These are phyloP conservation scores for Tachysurus vachellii DNA, from an alignment of 2,113 vertebrate species.

Conservation along the genomic window DNA sequence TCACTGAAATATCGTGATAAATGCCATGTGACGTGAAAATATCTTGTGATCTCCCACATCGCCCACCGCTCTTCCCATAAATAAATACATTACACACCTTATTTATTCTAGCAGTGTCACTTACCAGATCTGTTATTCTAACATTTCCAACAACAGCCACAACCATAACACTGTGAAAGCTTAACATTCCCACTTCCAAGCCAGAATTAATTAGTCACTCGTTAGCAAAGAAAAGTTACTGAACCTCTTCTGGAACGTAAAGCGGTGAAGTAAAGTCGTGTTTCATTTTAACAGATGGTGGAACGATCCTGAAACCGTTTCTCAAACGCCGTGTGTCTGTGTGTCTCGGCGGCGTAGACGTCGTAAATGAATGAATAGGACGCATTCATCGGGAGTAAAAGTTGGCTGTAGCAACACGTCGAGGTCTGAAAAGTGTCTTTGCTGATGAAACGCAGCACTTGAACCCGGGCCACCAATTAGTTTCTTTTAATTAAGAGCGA, in stretches of 20 bases:
- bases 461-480: constrained; percentile 53
- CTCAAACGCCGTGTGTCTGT: constrained; percentile 1
- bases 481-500: constrained; percentile 55
- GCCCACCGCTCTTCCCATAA: neutral
- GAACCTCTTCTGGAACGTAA: constrained; percentile 1
- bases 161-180: neutral
- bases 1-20: neutral
- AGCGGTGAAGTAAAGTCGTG: neutral
- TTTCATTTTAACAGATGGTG: constrained; percentile 10
- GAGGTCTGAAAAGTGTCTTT: constrained; percentile 16
- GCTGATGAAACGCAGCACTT: constrained; percentile 55
- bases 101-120: neutral
- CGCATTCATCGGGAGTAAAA: constrained; percentile 26
- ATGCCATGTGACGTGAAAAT: neutral
- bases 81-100: neutral
- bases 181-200: neutral
- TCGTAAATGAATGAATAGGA: constrained; percentile 40
- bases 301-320: constrained; percentile 4
- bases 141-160: neutral
- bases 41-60: neutral
- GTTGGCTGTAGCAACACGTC: constrained; percentile 12
- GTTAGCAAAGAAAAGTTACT: constrained; percentile 13
- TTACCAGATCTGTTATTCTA: neutral
- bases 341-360: constrained; percentile 12
- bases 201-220: constrained; percentile 4